Conservation (phyloP, 2,888 invertebrate genomes). For the Stegana nigrithorax region DNA sequence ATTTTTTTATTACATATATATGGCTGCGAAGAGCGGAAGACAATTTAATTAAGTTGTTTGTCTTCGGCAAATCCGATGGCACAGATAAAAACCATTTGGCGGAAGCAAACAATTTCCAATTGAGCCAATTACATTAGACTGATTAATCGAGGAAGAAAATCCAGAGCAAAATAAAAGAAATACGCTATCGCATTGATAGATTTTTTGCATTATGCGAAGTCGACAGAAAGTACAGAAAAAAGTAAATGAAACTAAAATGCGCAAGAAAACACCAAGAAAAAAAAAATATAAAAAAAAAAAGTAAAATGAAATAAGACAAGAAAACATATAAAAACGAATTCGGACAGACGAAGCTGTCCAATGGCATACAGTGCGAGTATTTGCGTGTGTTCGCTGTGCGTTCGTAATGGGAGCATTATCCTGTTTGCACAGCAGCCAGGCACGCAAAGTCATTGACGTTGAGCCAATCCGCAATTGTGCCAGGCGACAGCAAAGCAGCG, state of each 20-base stretch:
- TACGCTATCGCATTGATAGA: too few species aligned
- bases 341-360: too few species aligned
- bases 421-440: background rate
- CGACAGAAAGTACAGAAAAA: background rate
- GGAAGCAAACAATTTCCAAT: background rate
- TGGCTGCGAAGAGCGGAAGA: too few species aligned
- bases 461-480: background rate
- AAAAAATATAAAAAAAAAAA: background rate
- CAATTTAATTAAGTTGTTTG: background rate
- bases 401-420: background rate
- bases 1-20: too few species aligned
- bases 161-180: too few species aligned
- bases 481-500: too few species aligned
- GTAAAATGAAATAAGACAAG: too few species aligned
- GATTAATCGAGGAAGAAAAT: background rate
- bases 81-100: background rate
- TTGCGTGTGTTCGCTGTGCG: too few species aligned
- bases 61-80: background rate
- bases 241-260: background rate
- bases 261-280: background rate
- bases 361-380: too few species aligned
- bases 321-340: too few species aligned
- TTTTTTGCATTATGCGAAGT: too few species aligned
- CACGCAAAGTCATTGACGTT: slow-evolving; percentile 2
- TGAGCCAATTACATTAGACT: background rate